These are phyloP conservation scores for Ichneumon xanthorius DNA, from an alignment of 2,888 invertebrate species.

Conservation along the genomic window DNA sequence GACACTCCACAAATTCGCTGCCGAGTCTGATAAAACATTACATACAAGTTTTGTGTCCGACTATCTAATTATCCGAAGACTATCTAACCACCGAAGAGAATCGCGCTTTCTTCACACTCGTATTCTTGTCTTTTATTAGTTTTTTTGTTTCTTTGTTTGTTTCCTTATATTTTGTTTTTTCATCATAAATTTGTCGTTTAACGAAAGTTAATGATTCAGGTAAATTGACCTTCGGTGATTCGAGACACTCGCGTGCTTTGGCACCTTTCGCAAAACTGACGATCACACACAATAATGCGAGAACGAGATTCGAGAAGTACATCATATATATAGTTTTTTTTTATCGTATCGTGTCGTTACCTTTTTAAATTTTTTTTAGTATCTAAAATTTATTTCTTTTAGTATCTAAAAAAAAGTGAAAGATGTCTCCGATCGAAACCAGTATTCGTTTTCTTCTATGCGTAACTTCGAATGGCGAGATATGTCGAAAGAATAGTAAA, in stretches of 20 bases:
- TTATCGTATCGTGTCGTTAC: constrained; percentile 14
- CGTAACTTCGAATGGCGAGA: constrained; percentile 45
- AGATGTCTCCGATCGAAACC: constrained; percentile 38
- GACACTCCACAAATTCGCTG: constrained; percentile 51
- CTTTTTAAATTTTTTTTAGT: constrained; percentile 22
- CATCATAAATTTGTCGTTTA: constrained; percentile 13
- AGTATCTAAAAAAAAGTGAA: constrained; percentile 32
- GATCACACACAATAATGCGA: constrained; percentile 53
- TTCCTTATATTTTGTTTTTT: constrained; percentile 32
- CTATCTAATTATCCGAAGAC: constrained; percentile 55
- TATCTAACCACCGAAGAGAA: constrained; percentile 49
- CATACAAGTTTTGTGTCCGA: constrained; percentile 41
- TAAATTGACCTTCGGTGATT: constrained; percentile 61
- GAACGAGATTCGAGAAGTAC: constrained; percentile 48
- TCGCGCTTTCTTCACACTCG: constrained; percentile 30
- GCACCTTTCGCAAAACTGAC: constrained; percentile 58
- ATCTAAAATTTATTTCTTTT: constrained; percentile 10
- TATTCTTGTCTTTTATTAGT: constrained; percentile 19
- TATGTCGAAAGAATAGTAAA: constrained; percentile 48
- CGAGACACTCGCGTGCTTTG: constrained; percentile 61
- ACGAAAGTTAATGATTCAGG: constrained; percentile 40
- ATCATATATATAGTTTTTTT: constrained; percentile 4
- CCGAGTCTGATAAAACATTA: constrained; percentile 43
- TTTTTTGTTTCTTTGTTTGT: constrained; percentile 16
- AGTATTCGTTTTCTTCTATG: constrained; percentile 6